These are phyloP conservation scores for Mus pahari DNA, from an alignment of 2,113 vertebrate genomes.

Conservation along the genomic window DNA sequence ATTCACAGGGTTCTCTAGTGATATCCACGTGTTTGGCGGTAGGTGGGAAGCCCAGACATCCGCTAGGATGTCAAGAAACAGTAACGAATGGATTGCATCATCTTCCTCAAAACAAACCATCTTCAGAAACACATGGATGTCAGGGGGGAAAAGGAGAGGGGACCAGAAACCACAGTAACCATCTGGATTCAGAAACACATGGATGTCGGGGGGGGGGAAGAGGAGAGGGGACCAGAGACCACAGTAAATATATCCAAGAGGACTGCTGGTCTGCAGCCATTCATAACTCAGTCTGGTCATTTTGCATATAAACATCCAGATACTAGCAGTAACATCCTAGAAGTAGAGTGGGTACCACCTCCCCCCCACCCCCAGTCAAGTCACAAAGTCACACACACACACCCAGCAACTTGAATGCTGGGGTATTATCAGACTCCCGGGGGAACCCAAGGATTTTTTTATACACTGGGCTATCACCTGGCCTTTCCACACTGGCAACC, in stretches of 20 bases:
- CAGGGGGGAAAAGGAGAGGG: background rate
- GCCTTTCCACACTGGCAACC: too few species aligned
- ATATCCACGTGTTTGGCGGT: fast-evolving
- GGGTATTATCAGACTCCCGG: background rate
- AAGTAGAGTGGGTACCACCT: background rate
- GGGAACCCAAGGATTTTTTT: background rate
- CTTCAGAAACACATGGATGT: background rate
- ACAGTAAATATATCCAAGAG: fast-evolving
- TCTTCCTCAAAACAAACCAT: background rate
- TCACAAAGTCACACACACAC: background rate
- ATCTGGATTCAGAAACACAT: background rate
- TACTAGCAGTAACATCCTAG: background rate
- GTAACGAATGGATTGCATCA: background rate
- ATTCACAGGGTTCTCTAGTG: background rate
- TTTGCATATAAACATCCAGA: background rate
- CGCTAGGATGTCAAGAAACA: background rate
- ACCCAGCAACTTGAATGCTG: background rate
- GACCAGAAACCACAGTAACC: too few species aligned
- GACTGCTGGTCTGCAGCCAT: fast-evolving
- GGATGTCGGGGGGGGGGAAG: background rate
- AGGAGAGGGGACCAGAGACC: background rate
- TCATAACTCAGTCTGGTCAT: background rate
- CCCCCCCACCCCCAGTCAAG: background rate
- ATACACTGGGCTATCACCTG: background rate
- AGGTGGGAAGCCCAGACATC: background rate